Base-by-base conservation (phyloP, 2,113 vertebrate species). In the Lampris megalopsis region DNA sequence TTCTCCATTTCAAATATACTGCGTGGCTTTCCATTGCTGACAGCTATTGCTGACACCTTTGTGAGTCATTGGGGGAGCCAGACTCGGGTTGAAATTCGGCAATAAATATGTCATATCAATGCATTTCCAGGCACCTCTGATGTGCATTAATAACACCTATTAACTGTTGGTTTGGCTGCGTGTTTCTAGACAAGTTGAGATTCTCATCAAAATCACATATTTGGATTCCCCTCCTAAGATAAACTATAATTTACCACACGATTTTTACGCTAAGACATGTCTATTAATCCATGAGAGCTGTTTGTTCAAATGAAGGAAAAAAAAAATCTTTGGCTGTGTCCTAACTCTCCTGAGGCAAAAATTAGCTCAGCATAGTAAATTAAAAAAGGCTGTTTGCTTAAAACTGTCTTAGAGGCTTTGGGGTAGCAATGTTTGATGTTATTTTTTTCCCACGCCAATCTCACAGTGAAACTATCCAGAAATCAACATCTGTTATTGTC, bases 401-500 rank as follows among this genome's bases (percentile, higher is more conserved):
- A 36, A 56, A 61, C 36, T 58, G n/a, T n/a, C 63, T 10, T 13
- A 41, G 38, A 48, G 49, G 43, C 59, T 64, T 41, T 9, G 7
- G 43, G 13, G 43, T 73, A 48, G 10, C 7, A 56, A 56, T n/a
- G 35, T 62, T 56, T 42, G 42, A 58, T 43, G 42, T 5, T 5
- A 66, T 37, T 2, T n/a, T 37, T 43, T 67, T 48, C 49, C 3
- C 43, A n/a, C 24, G 37, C 9, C 9, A 42, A 53, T 52, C 47
- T 4, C n/a, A 42, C 60, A 13, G 62, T 47, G 1, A 2, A 13
- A 41, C 56, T 42, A 47, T 50, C 50, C 63, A 79, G 65, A 54
- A 68, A 47, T 70, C 40, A 24, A 5, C 36, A 71, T 53, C 24
- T 3, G 10, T 42, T 64, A 8, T 11, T 77, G 61, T 3, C 45